Evolutionary conservation across 2,113 vertebrate species (phyloP).

Genomic region (Tyrannus savana): DNA sequence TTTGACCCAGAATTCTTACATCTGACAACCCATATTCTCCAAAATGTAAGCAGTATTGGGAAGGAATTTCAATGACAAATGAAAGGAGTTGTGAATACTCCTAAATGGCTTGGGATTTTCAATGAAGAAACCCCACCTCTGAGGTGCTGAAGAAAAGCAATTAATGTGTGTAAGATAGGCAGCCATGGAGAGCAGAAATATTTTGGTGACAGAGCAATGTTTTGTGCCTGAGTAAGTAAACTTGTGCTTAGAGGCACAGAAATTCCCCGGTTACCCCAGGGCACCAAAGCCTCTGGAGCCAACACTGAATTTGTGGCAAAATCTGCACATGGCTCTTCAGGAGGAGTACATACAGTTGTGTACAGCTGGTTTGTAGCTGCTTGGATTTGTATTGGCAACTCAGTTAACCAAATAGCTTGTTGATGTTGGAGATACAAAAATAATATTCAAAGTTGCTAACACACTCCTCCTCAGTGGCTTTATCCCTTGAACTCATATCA

Average conservation of each 20-base stretch:
- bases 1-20: neutral
- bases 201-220: constrained; percentile 19
- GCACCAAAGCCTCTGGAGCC: neutral
- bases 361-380: neutral
- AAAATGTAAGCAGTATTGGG: neutral
- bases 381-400: neutral
- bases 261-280: neutral
- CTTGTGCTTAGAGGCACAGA: neutral
- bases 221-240: constrained; percentile 21
- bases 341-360: constrained; percentile 11
- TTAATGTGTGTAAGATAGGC: neutral
- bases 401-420: neutral
- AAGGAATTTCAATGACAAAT: neutral
- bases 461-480: neutral
- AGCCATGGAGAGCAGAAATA: neutral
- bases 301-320: neutral
- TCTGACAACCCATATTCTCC: neutral
- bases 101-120: neutral
- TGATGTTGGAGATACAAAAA: neutral
- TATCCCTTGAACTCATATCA: neutral
- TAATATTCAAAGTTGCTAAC: neutral
- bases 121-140: neutral
- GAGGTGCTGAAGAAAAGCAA: neutral
- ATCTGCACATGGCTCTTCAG: constrained; percentile 6
- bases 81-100: neutral